Conservation (phyloP, 2,888 invertebrate species). For the Catocala nupta region DNA sequence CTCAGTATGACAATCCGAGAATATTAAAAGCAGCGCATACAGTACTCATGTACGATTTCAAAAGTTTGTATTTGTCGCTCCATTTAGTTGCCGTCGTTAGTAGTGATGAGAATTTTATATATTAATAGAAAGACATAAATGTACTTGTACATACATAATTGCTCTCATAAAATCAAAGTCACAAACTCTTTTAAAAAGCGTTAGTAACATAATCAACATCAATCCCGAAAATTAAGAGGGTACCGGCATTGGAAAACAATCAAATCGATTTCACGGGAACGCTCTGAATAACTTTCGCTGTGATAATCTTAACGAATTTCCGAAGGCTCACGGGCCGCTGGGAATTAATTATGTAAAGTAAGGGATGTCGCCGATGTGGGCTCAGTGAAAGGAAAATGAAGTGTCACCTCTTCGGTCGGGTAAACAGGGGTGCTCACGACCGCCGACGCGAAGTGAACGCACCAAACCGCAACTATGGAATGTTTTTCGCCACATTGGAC, state of each 20-base stretch:
- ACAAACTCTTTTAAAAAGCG: neutral
- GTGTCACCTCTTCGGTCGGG: slow-evolving; percentile 63
- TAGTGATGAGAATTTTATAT: too few relatives aligned
- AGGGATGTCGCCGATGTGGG: slow-evolving; percentile 47
- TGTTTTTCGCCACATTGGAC: slow-evolving; percentile 36
- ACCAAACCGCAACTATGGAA: slow-evolving; percentile 31
- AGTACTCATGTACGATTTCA: slow-evolving; percentile 2
- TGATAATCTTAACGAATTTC: slow-evolving; percentile 59
- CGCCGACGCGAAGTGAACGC: slow-evolving; percentile 16
- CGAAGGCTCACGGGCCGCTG: slow-evolving; percentile 52
- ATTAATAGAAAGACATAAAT: too few relatives aligned
- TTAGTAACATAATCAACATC: slow-evolving; percentile 26
- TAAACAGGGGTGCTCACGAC: slow-evolving; percentile 53
- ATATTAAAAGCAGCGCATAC: slow-evolving; percentile 29
- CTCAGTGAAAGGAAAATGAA: slow-evolving; percentile 70
- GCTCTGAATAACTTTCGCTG: slow-evolving; percentile 33
- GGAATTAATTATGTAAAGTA: slow-evolving; percentile 74
- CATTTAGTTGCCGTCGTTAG: neutral
- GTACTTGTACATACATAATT: too few relatives aligned
- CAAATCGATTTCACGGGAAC: slow-evolving; percentile 40
- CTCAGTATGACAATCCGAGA: slow-evolving; percentile 26
- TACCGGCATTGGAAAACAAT: slow-evolving; percentile 38
- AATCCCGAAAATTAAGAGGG: slow-evolving; percentile 38
- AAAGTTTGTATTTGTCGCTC: neutral
- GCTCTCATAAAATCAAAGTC: neutral